Base-by-base conservation (phyloP, 2,797 vertebrate species). In the Yasuhikotakia modesta region DNA sequence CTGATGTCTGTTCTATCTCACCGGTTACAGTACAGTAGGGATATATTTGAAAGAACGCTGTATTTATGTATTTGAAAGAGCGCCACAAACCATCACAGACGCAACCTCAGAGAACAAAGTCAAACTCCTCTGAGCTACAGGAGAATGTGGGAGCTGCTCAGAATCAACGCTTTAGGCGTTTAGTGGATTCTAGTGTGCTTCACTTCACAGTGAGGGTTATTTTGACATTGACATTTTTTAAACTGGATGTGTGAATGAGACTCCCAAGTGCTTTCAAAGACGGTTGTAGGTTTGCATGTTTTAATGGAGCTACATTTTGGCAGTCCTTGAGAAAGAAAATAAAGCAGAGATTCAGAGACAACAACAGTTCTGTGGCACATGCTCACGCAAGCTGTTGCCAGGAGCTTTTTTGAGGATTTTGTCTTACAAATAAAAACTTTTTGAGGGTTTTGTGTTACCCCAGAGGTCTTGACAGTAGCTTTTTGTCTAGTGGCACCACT, bases 261-360 rank as follows among this genome's bases (percentile, higher is more conserved):
- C 83, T 81, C 82, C 60, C 78, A 85, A 83, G 85, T 81, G 83
- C 77, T 87, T 84, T 86, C 88, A 87, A 84, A 83, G 70, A 19
- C 65, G 58, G 57, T 70, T 82, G 81, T 87, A 80, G 76, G 73
- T 80, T 82, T 87, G 87, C 71, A 86, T 82, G 86, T 81, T 81
- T 53, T 79, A 85, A 85, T 72, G 81, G 70, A 71, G 64, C 75
- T 60, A 73, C 80, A 85, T 88, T 79, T 74, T 80, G 72, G 55
- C 27, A 84, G 67, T 75, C 71, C 85, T 86, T 68, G 61, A 82
- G 78, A 84, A 84, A 53, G 17, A 55, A 88, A 86, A 86, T 81
- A 82, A 88, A 85, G 79, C 19, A 17, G n/a, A n/a, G n/a, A 61
- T 81, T 65, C 83, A 78, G 46, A 79, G 88, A 85, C 77, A 87